Conservation (phyloP, 53 echinoderm and acorn worm species). For the Astropecten irregularis region DNA sequence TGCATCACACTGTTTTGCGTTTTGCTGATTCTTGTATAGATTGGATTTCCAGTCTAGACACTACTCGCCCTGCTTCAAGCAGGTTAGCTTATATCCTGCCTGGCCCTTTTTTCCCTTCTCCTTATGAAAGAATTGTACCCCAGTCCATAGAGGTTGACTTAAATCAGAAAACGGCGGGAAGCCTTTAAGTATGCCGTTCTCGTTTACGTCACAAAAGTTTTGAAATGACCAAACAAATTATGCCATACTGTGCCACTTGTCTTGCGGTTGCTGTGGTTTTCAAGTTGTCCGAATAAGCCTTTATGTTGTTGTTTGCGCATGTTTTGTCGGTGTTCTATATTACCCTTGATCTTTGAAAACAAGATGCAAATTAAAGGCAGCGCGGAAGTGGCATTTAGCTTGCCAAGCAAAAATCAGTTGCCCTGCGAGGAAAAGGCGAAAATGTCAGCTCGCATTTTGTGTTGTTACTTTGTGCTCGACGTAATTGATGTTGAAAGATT, state of each 20-base stretch:
- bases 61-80: neutral
- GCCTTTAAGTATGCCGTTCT: neutral
- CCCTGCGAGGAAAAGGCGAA: no score
- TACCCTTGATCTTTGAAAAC: neutral
- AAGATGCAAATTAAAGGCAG: neutral
- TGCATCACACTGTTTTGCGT: neutral
- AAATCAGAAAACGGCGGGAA: conserved; percentile 20
- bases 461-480: no score
- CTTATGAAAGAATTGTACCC: neutral
- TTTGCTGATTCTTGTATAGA: neutral
- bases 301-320: no score
- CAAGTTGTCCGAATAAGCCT: neutral
- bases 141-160: neutral
- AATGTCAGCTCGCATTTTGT: no score
- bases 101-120: neutral
- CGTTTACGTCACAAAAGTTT: conserved; percentile 37
- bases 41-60: conserved; percentile 32
- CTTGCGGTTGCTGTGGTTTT: conserved; percentile 3
- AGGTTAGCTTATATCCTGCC: neutral
- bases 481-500: no score
- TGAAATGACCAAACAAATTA: conserved; percentile 39
- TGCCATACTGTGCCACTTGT: conserved; percentile 31
- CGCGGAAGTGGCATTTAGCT: neutral
- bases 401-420: neutral
- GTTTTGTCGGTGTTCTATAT: no score